Evolutionary conservation across 2,113 vertebrate species (phyloP), one percentile per base, ranked within the genome.

Genomic region (Mystacornis crossleyi): DNA sequence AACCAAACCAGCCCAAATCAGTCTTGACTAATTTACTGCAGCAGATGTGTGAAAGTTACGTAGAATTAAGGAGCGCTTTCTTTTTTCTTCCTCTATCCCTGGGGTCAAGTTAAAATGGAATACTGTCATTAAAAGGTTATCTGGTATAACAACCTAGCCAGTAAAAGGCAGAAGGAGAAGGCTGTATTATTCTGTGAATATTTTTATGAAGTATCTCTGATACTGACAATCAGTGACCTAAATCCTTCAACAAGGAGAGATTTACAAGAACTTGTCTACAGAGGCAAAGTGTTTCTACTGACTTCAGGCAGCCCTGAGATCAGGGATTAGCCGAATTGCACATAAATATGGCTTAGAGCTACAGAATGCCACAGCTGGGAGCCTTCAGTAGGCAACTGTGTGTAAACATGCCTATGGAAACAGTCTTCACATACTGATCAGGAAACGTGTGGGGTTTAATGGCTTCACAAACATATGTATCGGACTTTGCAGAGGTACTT

Each of bases 211-310:
- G 90, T 96, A 96, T 93, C 96, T 98, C 83, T 93, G 91, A 95
- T 77, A 62, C 92, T 98, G 97, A 97, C 97, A 97, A 97, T 98
- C 95, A 97, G 92, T 92, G 96, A 98, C 96, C 96, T 98, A 98
- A 98, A 98, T 98, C 97, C 89, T 97, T 95, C 5, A 36, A 98
- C 95, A 97, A 98, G 94, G 72, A 96, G 97, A 98, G 97, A 98
- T 98, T 98, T 98, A 98, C 92, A 97, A 96, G 97, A 94, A 92
- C 93, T 93, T 96, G 93, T 96, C 97, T 97, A 61, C 34, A 85
- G 97, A 96, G 95, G 94, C 29, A 36, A 95, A 96, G 70, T 96
- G 81, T 94, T 98, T 97, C 97, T 86, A 82, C 71, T 86, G 96
- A 95, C 85, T 94, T 85, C 77, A 97, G 80, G 83, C 90, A 95